A percentile compares a stretch with the other conserved stretches of the same genome.
Evolutionary conservation across 2,888 invertebrate species (phyloP).

Genomic region (Diaprepes abbreviatus): DNA sequence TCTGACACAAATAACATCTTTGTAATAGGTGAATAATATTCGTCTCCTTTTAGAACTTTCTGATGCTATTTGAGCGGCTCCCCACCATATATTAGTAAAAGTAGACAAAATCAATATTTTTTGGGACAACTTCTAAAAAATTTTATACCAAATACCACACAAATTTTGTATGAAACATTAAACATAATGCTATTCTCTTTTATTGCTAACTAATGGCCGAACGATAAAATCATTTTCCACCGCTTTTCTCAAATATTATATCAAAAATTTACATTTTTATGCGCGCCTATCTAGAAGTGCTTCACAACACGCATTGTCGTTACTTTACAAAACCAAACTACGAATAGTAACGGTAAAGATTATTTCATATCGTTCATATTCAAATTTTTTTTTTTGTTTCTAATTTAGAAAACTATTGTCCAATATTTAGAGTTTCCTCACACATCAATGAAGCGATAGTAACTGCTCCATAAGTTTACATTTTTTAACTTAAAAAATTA

Average conservation of each 20-base stretch:
- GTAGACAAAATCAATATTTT: too few species aligned
- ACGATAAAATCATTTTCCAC: neutral
- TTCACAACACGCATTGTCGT: slow-evolving; percentile 8
- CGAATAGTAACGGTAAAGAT: neutral
- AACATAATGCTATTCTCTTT: neutral
- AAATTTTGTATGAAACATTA: neutral
- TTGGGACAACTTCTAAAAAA: too few species aligned
- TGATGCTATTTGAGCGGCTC: too few species aligned
- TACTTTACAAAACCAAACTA: slow-evolving; percentile 1
- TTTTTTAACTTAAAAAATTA: too few species aligned
- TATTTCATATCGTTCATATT: slow-evolving; percentile 3
- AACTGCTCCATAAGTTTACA: too few species aligned
- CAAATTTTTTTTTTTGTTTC: slow-evolving; percentile 29
- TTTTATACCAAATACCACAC: neutral
- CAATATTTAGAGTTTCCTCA: slow-evolving; percentile 33
- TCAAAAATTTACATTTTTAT: slow-evolving; percentile 13
- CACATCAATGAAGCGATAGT: too few species aligned
- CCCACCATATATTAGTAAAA: too few species aligned
- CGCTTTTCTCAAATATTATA: neutral
- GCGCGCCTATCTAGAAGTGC: slow-evolving; percentile 6
- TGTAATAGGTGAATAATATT: too few species aligned
- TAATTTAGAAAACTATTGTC: slow-evolving; percentile 32
- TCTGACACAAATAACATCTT: too few species aligned
- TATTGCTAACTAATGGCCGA: neutral
- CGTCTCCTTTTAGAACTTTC: too few species aligned